Evolutionary conservation across 2,113 vertebrate species (phyloP).

Genomic region (Anser brachyrhynchus): DNA sequence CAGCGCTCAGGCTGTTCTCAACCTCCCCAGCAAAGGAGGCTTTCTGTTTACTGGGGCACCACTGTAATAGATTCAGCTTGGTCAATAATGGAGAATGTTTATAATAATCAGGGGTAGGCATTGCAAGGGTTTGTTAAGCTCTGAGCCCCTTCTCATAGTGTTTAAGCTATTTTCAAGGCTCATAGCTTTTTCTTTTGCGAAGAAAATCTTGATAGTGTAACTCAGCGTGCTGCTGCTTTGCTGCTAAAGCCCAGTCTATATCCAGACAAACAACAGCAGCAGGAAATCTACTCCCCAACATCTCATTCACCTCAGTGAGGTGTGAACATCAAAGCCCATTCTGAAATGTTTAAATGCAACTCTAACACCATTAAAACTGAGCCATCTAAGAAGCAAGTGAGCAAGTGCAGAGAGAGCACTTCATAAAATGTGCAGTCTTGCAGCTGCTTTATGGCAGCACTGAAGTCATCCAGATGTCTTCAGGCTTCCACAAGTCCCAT

Average conservation of each 20-base stretch:
- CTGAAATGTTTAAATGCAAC: background rate
- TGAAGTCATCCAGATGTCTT: background rate
- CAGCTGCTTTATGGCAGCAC: background rate
- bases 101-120: background rate
- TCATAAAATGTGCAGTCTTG: background rate
- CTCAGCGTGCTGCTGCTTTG: background rate
- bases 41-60: background rate
- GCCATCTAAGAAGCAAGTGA: background rate
- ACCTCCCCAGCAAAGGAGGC: background rate
- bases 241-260: background rate
- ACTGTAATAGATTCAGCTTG: background rate
- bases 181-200: background rate
- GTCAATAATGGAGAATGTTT: background rate
- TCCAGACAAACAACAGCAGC: background rate
- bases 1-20: background rate
- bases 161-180: background rate
- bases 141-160: background rate
- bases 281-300: background rate
- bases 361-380: background rate
- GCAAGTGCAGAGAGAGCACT: background rate
- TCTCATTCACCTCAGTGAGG: background rate
- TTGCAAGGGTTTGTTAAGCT: background rate
- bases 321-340: background rate
- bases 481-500: background rate
- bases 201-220: background rate